A percentile compares a stretch with the other conserved stretches of the same genome.
Evolutionary conservation across 2,113 vertebrate species (phyloP).

Genomic region (Proterorhinus semilunaris): DNA sequence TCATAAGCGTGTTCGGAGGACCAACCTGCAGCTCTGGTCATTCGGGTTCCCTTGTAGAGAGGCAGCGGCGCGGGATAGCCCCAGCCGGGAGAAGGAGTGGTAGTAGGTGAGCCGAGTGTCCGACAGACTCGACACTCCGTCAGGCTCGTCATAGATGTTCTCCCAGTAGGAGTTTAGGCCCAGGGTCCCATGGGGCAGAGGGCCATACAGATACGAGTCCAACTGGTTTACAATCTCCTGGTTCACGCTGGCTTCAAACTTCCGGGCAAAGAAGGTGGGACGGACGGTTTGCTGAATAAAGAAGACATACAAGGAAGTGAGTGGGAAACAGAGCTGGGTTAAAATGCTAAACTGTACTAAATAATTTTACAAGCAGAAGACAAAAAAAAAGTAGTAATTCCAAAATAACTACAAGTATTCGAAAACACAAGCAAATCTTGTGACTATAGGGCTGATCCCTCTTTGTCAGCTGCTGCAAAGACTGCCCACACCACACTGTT

Average conservation of each 20-base stretch:
- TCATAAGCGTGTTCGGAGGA: conserved; percentile 13
- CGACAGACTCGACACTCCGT: conserved; percentile 82
- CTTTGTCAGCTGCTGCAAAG: too few species aligned
- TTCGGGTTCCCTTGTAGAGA: conserved; percentile 80
- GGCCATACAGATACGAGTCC: conserved; percentile 90
- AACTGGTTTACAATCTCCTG: conserved; percentile 96
- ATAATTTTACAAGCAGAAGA: neutral
- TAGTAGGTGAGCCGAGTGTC: conserved; percentile 88
- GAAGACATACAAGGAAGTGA: neutral
- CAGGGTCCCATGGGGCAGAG: conserved; percentile 81
- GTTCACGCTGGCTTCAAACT: conserved; percentile 96
- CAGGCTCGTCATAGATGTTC: conserved; percentile 88
- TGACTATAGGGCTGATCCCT: too few species aligned
- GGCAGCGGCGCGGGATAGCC: conserved; percentile 79
- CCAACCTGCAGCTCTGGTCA: conserved; percentile 91
- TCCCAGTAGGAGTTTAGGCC: conserved; percentile 94
- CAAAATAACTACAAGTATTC: too few species aligned
- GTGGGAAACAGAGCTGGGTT: neutral
- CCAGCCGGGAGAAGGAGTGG: conserved; percentile 88
- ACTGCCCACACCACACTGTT: too few species aligned
- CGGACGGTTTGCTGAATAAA: conserved; percentile 88
- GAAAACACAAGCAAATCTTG: too few species aligned
- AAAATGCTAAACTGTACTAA: neutral
- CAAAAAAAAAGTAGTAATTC: too few species aligned
- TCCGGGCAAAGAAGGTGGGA: conserved; percentile 96